Conservation (phyloP, 2,888 invertebrate genomes). For the Oasisia sp. region DNA sequence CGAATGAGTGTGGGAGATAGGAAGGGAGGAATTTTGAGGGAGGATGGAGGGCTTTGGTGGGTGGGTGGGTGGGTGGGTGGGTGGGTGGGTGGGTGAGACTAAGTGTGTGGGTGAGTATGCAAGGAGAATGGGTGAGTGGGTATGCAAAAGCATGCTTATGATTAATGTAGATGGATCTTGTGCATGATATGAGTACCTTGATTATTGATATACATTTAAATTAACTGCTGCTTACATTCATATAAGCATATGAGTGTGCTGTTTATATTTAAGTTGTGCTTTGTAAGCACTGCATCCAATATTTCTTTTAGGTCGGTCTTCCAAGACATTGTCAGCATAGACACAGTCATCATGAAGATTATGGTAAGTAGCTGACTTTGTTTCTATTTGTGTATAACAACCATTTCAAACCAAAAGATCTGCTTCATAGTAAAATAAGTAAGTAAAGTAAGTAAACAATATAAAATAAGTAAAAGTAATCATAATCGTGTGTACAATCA, state of each 20-base stretch:
- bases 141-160: too few species aligned
- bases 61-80: too few species aligned
- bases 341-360: constrained; percentile 82
- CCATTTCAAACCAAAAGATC: constrained; percentile 8
- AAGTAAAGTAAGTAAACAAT: too few species aligned
- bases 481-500: too few species aligned
- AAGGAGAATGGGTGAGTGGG: too few species aligned
- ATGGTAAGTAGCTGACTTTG: constrained; percentile 68
- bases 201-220: not conserved
- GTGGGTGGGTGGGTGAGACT: too few species aligned
- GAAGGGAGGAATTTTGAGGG: too few species aligned
- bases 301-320: constrained; percentile 78
- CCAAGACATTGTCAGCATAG: constrained; percentile 87
- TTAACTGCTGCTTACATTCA: not conserved
- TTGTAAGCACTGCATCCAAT: not conserved
- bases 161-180: not conserved
- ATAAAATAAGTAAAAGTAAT: too few species aligned
- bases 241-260: not conserved
- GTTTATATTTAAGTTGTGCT: not conserved
- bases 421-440: too few species aligned
- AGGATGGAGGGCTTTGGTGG: too few species aligned
- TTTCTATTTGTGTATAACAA: not conserved
- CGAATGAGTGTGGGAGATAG: too few species aligned
- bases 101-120: too few species aligned
- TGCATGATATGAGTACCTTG: not conserved